Conservation (phyloP, 2,888 invertebrate genomes). For the Xestobium rufovillosum region DNA sequence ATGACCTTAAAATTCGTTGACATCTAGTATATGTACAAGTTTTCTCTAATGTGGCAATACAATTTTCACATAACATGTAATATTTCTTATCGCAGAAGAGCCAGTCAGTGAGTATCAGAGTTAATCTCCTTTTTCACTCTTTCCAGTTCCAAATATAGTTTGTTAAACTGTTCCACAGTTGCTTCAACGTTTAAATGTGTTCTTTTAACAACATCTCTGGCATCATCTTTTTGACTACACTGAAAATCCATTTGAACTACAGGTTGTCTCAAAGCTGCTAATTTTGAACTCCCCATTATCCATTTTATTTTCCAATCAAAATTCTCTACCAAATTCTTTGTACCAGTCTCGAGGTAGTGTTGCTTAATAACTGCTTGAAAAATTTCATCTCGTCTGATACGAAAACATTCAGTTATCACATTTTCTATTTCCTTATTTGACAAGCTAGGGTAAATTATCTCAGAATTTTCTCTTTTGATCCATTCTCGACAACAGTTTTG, state of each 20-base stretch:
- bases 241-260: constrained; percentile 44
- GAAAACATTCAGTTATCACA: constrained; percentile 32
- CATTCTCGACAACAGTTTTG: constrained; percentile 33
- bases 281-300: constrained; percentile 47
- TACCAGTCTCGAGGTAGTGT: constrained; percentile 34
- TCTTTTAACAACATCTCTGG: constrained; percentile 15
- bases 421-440: constrained; percentile 23
- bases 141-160: constrained; percentile 30
- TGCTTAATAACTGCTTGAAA: constrained; percentile 30
- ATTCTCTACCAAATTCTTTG: constrained; percentile 39
- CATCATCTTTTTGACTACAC: constrained; percentile 26
- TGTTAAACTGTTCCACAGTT: constrained; percentile 34
- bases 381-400: constrained; percentile 36
- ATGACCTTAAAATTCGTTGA: no score
- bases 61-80: no score
- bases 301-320: constrained; percentile 50
- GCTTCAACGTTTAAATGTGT: constrained; percentile 37
- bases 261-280: constrained; percentile 44
- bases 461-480: constrained; percentile 26
- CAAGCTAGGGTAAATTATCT: constrained; percentile 23
- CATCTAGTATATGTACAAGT: no score
- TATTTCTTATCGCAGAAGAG: no score
- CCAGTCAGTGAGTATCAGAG: no score
- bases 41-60: no score
- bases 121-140: constrained; percentile 24